phyloP scores from a whole-genome alignment of 2,797 vertebrate species.

The Coccyzus lansbergi region DNA sequence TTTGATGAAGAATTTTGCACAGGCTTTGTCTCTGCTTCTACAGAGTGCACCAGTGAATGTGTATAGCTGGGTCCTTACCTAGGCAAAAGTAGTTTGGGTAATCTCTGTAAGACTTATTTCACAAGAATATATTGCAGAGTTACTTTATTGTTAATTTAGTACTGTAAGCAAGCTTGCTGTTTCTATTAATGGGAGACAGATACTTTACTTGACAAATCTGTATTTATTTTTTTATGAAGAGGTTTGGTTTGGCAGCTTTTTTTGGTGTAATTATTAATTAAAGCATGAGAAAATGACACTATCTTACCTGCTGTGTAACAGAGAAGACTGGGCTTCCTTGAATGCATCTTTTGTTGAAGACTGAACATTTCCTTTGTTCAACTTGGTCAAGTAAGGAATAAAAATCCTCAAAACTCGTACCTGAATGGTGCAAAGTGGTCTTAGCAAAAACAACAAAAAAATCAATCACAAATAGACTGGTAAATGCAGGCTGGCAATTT shows the following conservation, averaged over 20 bases:
- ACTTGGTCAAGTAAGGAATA: not conserved
- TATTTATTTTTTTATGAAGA: not conserved
- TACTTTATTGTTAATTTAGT: not conserved
- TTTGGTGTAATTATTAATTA: not conserved
- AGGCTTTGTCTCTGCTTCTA: not conserved
- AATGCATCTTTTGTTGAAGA: not conserved
- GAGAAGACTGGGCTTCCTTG: not conserved
- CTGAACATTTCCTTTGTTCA: not conserved
- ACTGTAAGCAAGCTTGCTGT: not conserved
- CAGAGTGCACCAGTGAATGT: fast-evolving
- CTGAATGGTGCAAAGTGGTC: not conserved
- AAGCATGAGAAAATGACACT: not conserved
- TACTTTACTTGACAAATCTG: not conserved
- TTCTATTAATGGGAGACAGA: not conserved
- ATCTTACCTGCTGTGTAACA: not conserved
- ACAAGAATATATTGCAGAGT: not conserved
- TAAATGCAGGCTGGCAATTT: not conserved
- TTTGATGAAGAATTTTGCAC: not conserved
- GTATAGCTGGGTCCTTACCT: not conserved
- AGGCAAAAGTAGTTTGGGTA: not conserved
- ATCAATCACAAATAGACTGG: not conserved
- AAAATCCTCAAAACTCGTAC: not conserved
- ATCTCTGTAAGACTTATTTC: not conserved
- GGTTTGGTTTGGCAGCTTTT: not conserved
- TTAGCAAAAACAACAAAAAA: no score